These are phyloP conservation scores for Hylaea fasciaria DNA, from an alignment of 2,888 invertebrate genomes.

Conservation along the genomic window DNA sequence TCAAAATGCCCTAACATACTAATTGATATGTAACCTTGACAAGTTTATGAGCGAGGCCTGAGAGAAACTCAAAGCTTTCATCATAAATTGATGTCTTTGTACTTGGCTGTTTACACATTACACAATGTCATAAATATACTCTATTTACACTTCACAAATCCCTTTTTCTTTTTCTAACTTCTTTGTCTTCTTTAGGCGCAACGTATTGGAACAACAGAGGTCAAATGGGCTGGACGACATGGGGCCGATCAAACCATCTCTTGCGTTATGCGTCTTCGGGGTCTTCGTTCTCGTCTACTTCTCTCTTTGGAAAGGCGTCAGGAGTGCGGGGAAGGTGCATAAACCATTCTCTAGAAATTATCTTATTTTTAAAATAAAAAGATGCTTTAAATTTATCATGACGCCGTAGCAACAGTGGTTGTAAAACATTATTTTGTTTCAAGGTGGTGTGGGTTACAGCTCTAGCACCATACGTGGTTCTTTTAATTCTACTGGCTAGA, in stretches of 20 bases:
- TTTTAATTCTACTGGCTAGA: conserved; percentile 92
- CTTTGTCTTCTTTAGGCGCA: conserved; percentile 85
- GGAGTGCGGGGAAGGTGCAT: conserved; percentile 95
- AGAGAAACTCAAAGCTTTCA: too few relatives aligned
- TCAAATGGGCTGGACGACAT: conserved; percentile 93
- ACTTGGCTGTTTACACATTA: too few relatives aligned
- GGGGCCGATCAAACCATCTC: conserved; percentile 94
- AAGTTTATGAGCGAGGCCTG: too few relatives aligned
- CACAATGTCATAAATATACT: too few relatives aligned
- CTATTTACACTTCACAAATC: too few relatives aligned
- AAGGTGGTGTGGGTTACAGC: conserved; percentile 98
- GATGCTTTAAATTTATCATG: too few relatives aligned
- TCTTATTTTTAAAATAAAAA: too few relatives aligned
- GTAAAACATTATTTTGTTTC: conserved; percentile 17
- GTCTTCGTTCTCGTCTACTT: conserved; percentile 98
- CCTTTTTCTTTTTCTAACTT: not conserved
- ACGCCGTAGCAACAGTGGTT: too few relatives aligned
- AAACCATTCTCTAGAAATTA: not conserved
- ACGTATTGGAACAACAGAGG: conserved; percentile 93
- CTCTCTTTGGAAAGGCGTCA: conserved; percentile 97
- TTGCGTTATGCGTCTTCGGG: conserved; percentile 95
- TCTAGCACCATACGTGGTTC: conserved; percentile 94
- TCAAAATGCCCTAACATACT: too few relatives aligned
- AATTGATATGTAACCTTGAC: too few relatives aligned
- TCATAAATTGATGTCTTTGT: too few relatives aligned